A percentile compares a stretch with the other conserved stretches of the same genome.
Evolutionary conservation across 2,888 invertebrate genomes (phyloP).

Genomic region (Chrysolina oricalcia): DNA sequence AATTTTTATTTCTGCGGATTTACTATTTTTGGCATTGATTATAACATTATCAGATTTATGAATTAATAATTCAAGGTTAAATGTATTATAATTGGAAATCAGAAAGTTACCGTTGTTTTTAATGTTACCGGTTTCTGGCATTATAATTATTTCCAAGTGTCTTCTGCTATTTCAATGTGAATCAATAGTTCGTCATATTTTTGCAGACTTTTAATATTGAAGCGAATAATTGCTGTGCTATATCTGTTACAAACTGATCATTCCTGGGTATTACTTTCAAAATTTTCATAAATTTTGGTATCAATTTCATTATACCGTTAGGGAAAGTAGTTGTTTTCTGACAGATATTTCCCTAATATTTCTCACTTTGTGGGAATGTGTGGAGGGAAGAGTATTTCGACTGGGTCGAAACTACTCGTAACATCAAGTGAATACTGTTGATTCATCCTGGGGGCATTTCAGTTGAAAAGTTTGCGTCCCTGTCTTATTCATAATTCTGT

Average conservation of each 20-base stretch:
- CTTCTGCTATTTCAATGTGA: slow-evolving; percentile 20
- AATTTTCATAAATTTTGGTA: neutral
- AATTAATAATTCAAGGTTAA: slow-evolving; percentile 9
- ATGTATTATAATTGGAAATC: slow-evolving; percentile 17
- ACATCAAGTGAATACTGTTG: no score
- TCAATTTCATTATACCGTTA: neutral
- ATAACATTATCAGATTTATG: slow-evolving; percentile 27
- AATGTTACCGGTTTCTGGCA: slow-evolving; percentile 19
- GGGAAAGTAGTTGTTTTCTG: neutral
- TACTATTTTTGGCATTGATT: slow-evolving; percentile 17
- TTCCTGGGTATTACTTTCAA: neutral
- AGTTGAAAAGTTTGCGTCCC: no score
- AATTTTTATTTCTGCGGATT: slow-evolving; percentile 25
- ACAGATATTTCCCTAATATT: neutral
- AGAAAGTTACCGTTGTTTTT: slow-evolving; percentile 7
- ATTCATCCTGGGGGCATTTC: no score
- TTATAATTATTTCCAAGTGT: neutral
- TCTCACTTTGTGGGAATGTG: no score
- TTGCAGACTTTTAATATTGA: slow-evolving; percentile 26
- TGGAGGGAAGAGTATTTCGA: no score
- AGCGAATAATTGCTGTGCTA: slow-evolving; percentile 25
- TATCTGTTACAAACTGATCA: neutral
- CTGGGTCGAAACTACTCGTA: no score
- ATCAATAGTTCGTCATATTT: slow-evolving; percentile 31
- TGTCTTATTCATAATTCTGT: no score